Conservation (phyloP, 2,113 vertebrate species). For the Sinocyclocheilus anophthalmus region DNA sequence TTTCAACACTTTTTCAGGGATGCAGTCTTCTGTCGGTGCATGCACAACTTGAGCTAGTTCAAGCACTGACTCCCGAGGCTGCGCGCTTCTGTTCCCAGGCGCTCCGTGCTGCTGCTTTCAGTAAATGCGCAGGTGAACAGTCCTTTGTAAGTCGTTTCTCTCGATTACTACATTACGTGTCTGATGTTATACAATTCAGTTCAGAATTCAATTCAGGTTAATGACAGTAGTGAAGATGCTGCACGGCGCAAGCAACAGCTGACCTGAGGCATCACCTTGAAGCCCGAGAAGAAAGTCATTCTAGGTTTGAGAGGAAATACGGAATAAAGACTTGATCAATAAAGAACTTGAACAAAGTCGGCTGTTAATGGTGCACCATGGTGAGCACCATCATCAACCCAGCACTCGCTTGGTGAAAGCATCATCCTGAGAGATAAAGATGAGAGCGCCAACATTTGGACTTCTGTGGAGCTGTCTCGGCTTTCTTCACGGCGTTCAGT, state of each 20-base stretch:
- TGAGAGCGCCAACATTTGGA: slow-evolving; percentile 78
- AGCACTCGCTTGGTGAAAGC: slow-evolving; percentile 41
- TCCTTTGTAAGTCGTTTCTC: background rate
- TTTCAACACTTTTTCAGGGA: slow-evolving; percentile 57
- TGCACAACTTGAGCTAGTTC: slow-evolving; percentile 45
- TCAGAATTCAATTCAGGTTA: background rate
- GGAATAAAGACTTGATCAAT: background rate
- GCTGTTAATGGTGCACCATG: slow-evolving; percentile 36
- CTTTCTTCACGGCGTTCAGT: slow-evolving; percentile 84
- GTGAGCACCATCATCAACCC: slow-evolving; percentile 23
- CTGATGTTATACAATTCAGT: background rate
- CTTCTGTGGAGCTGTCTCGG: slow-evolving; percentile 89
- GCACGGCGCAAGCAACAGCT: background rate
- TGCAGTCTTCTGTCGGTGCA: slow-evolving; percentile 55
- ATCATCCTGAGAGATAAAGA: slow-evolving; percentile 75
- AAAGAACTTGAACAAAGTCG: background rate
- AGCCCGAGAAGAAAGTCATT: background rate
- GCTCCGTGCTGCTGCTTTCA: background rate
- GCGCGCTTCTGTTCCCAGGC: background rate
- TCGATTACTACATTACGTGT: background rate
- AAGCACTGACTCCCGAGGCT: slow-evolving; percentile 45
- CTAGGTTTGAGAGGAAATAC: background rate
- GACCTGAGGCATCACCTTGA: slow-evolving; percentile 29
- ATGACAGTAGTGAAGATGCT: background rate
- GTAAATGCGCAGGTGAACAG: background rate